A percentile compares a stretch with the other conserved stretches of the same genome.
Conservation (phyloP, 2,797 vertebrate genomes). For the Gouania willdenowi region DNA sequence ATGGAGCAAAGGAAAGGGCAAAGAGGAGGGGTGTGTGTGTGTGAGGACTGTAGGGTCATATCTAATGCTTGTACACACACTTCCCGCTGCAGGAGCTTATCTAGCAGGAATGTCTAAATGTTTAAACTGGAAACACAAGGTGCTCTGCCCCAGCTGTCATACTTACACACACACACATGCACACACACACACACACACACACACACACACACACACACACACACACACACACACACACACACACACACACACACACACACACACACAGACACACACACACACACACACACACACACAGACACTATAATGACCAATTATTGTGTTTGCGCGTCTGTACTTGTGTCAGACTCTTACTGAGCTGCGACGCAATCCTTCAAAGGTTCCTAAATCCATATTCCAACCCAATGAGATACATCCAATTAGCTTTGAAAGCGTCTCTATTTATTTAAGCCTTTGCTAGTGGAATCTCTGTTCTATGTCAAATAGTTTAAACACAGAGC, state of each 20-base stretch:
- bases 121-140: slow-evolving; percentile 68
- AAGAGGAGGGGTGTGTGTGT: not conserved
- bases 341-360: slow-evolving; percentile 5
- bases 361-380: slow-evolving; percentile 35
- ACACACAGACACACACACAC: slow-evolving; percentile 8
- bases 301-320: slow-evolving; percentile 28
- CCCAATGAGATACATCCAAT: slow-evolving; percentile 31
- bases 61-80: slow-evolving; percentile 46
- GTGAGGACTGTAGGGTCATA: slow-evolving; percentile 22
- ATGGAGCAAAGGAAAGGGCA: not conserved
- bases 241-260: not conserved
- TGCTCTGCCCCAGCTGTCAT: slow-evolving; percentile 47
- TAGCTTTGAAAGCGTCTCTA: slow-evolving; percentile 24
- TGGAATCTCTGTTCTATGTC: slow-evolving; percentile 18
- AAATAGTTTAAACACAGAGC: slow-evolving; percentile 9
- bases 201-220: slow-evolving; percentile 3
- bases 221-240: slow-evolving; percentile 8
- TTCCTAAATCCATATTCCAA: slow-evolving; percentile 11
- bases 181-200: slow-evolving; percentile 8
- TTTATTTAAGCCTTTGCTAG: slow-evolving; percentile 8
- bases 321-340: slow-evolving; percentile 2
- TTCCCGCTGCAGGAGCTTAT: slow-evolving; percentile 60
- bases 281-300: slow-evolving; percentile 11
- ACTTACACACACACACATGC: slow-evolving; percentile 1
- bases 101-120: slow-evolving; percentile 70